Conservation (phyloP, 2,797 vertebrate species). For the Poecilia wingei region DNA sequence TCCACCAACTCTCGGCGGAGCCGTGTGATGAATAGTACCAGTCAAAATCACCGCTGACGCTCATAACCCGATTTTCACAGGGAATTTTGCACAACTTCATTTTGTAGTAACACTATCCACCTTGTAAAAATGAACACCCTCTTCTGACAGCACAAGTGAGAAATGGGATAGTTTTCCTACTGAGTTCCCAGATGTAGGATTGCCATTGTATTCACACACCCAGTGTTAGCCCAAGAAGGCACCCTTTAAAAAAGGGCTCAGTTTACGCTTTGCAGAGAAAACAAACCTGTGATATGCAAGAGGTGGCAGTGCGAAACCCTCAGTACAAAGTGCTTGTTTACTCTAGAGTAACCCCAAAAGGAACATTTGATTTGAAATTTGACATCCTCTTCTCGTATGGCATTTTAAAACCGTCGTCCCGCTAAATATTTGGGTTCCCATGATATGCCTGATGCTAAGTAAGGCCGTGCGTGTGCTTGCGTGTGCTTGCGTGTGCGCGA, state of each 20-base stretch:
- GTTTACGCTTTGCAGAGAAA: conserved; percentile 68
- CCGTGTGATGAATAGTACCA: conserved; percentile 72
- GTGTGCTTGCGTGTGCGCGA: conserved; percentile 54
- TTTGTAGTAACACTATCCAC: conserved; percentile 79
- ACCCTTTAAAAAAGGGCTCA: conserved; percentile 61
- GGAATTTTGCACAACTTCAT: conserved; percentile 76
- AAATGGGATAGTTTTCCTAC: conserved; percentile 80
- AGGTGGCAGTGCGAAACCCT: conserved; percentile 64
- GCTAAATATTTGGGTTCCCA: conserved; percentile 77
- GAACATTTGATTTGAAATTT: conserved; percentile 57
- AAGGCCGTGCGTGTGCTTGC: conserved; percentile 37
- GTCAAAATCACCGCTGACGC: conserved; percentile 61
- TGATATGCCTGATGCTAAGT: conserved; percentile 51
- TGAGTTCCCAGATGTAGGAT: conserved; percentile 81
- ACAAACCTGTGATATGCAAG: conserved; percentile 68
- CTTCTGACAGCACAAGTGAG: conserved; percentile 74
- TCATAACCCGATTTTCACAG: conserved; percentile 74
- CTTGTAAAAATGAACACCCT: conserved; percentile 79
- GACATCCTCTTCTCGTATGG: conserved; percentile 66
- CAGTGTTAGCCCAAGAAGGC: conserved; percentile 67
- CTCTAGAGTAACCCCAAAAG: conserved; percentile 56
- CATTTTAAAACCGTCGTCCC: conserved; percentile 63
- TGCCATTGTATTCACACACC: conserved; percentile 75
- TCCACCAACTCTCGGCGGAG: conserved; percentile 59
- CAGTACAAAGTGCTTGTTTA: conserved; percentile 71